A percentile compares a stretch with the other conserved stretches of the same genome.
Conservation (phyloP, 2,888 invertebrate genomes). For the Encarsia formosa region DNA sequence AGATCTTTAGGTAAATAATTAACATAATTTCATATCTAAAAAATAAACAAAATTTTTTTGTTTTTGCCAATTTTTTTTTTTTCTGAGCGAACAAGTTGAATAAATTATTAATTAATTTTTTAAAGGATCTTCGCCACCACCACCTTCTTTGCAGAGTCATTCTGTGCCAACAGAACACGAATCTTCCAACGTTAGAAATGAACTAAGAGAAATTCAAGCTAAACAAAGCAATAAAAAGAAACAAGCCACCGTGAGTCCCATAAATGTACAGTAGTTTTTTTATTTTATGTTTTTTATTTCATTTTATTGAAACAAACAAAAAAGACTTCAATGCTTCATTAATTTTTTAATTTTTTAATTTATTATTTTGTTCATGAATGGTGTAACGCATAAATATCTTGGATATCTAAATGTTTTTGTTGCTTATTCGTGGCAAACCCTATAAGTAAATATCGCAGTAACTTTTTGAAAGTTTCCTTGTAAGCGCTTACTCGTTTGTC, state of each 20-base stretch:
- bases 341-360: constrained; percentile 28
- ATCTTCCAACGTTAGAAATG: constrained; percentile 67
- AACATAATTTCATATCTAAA: not conserved
- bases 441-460: constrained; percentile 19
- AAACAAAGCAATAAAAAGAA: constrained; percentile 54
- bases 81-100: not conserved
- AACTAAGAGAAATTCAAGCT: constrained; percentile 62
- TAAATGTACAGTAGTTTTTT: constrained; percentile 45
- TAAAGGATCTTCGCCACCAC: constrained; percentile 42
- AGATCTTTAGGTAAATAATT: constrained; percentile 50
- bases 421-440: constrained; percentile 14
- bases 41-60: constrained; percentile 5
- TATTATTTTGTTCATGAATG: constrained; percentile 38
- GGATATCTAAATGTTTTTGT: constrained; percentile 15
- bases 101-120: not conserved
- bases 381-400: constrained; percentile 16
- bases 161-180: constrained; percentile 50
- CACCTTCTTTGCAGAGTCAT: constrained; percentile 37
- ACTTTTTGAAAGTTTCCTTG: too few species aligned
- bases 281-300: constrained; percentile 32
- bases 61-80: constrained; percentile 34
- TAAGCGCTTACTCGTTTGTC: too few species aligned
- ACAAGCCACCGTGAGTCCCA: constrained; percentile 55
- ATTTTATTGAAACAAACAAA: constrained; percentile 22
- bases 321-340: constrained; percentile 13